These are phyloP conservation scores for Crotophaga sulcirostris DNA, from an alignment of 2,113 vertebrate species.

Conservation along the genomic window DNA sequence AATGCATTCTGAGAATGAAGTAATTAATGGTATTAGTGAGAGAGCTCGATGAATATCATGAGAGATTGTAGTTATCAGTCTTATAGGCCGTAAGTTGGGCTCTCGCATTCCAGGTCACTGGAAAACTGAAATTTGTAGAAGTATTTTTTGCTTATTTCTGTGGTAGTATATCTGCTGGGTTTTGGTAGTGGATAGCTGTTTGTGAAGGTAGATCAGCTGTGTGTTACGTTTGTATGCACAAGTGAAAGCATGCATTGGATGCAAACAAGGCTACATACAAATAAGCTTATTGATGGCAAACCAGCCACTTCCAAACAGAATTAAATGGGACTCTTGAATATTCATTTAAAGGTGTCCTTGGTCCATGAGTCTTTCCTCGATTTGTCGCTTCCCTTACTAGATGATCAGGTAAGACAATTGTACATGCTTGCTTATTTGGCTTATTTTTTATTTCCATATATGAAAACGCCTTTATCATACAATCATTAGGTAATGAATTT, in stretches of 20 bases:
- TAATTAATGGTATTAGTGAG: neutral
- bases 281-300: neutral
- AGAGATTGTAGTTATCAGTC: neutral
- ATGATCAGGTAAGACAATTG: conserved; percentile 85
- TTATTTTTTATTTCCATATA: neutral
- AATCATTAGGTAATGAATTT: neutral
- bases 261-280: neutral
- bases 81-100: neutral
- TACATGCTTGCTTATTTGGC: neutral
- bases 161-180: neutral
- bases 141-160: neutral
- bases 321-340: neutral
- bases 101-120: neutral
- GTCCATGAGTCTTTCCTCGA: conserved; percentile 96
- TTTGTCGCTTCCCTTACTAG: conserved; percentile 92
- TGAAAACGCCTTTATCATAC: neutral
- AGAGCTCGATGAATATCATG: neutral
- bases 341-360: conserved; percentile 86
- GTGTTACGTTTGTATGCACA: neutral
- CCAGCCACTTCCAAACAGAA: neutral
- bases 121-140: neutral
- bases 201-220: neutral
- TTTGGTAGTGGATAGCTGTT: neutral
- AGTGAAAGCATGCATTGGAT: neutral
- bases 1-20: neutral